Conservation (phyloP, 2,888 invertebrate species). For the Drosophila peninsularis region DNA sequence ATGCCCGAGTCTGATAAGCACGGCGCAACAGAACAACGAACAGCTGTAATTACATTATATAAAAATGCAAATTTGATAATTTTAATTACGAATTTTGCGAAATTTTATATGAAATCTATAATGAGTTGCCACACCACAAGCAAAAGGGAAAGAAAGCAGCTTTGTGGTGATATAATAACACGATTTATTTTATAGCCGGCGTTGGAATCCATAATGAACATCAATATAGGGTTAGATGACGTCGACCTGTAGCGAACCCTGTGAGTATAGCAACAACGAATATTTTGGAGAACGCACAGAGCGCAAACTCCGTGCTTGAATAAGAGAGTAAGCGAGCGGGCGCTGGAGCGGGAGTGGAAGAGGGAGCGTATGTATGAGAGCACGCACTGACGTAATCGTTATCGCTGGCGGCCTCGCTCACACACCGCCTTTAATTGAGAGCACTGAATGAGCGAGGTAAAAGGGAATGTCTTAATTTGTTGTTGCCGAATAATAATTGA, state of each 20-base stretch:
- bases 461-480: slow-evolving; percentile 47
- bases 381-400: slow-evolving; percentile 74
- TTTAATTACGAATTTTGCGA: slow-evolving; percentile 43
- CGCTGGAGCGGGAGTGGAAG: slow-evolving; percentile 7
- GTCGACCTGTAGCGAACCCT: slow-evolving; percentile 31
- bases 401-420: slow-evolving; percentile 44
- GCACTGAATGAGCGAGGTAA: slow-evolving; percentile 27
- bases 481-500: slow-evolving; percentile 54
- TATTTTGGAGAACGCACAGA: slow-evolving; percentile 36
- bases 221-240: slow-evolving; percentile 42
- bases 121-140: slow-evolving; percentile 8
- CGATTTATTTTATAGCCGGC: slow-evolving; percentile 52
- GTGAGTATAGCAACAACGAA: slow-evolving; percentile 10
- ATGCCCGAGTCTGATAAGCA: slow-evolving; percentile 56
- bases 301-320: slow-evolving; percentile 65
- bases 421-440: slow-evolving; percentile 44
- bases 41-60: slow-evolving; percentile 49
- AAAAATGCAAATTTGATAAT: slow-evolving; percentile 64
- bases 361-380: slow-evolving; percentile 23
- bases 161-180: slow-evolving; percentile 69
- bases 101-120: slow-evolving; percentile 11
- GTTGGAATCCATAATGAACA: slow-evolving; percentile 62
- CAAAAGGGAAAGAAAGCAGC: slow-evolving; percentile 62
- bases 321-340: slow-evolving; percentile 27
- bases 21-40: slow-evolving; percentile 29